Percentiles rank a stretch among this genome's conserved stretches.
phyloP scores from a whole-genome alignment of 2,797 vertebrate species.

The Manis javanica region DNA sequence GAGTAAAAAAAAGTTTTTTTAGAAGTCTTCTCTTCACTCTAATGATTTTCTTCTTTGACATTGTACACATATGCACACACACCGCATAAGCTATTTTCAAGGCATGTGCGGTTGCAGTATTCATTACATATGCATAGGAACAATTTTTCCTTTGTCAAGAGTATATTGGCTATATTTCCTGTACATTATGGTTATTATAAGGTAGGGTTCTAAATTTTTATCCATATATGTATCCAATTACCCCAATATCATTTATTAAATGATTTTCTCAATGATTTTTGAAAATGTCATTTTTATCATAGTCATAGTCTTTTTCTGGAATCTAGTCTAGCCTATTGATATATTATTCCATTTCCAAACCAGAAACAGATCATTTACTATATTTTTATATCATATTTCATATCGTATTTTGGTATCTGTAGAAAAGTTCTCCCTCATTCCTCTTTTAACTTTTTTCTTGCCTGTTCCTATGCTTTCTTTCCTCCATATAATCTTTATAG shows the following conservation, averaged over 20 bases:
- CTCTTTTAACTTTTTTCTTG: neutral
- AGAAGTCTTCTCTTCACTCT: neutral
- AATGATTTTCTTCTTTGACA: neutral
- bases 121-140: neutral
- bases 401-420: slow-evolving; percentile 38
- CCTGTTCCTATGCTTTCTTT: neutral
- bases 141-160: neutral
- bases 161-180: neutral
- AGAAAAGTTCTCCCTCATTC: slow-evolving; percentile 7
- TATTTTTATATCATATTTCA: slow-evolving; percentile 50
- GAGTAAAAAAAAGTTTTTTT: neutral
- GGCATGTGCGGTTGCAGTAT: neutral
- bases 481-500: slow-evolving; percentile 26
- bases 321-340: neutral
- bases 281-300: slow-evolving; percentile 23
- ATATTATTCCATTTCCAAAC: slow-evolving; percentile 6
- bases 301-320: neutral
- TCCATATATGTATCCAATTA: neutral
- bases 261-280: neutral
- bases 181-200: neutral
- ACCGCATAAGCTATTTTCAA: neutral
- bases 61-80: neutral
- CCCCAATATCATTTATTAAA: neutral
- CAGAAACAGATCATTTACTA: slow-evolving; percentile 25
- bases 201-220: neutral